These are phyloP conservation scores for Lasius fuliginosus DNA, from an alignment of 2,888 invertebrate species.

Conservation along the genomic window DNA sequence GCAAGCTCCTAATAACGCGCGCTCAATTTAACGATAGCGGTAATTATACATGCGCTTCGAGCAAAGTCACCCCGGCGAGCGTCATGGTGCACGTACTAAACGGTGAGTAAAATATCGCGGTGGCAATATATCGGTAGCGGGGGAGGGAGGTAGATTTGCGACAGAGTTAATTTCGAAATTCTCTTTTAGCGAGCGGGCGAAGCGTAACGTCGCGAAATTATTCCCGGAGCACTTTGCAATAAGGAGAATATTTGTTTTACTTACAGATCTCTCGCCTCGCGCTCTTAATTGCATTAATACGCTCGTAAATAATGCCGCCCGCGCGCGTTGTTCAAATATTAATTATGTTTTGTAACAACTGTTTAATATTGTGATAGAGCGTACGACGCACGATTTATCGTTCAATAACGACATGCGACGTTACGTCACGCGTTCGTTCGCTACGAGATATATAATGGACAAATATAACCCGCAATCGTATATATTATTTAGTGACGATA, in stretches of 20 bases:
- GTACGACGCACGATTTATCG: not conserved
- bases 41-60: slow-evolving; percentile 96
- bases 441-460: not conserved
- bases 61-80: slow-evolving; percentile 89
- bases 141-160: not conserved
- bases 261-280: not conserved
- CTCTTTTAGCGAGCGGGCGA: slow-evolving; percentile 16
- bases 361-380: slow-evolving; percentile 11
- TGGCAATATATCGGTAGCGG: slow-evolving; percentile 20
- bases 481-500: not conserved
- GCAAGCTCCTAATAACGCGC: slow-evolving; percentile 93
- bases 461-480: not conserved
- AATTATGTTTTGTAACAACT: slow-evolving; percentile 19
- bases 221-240: slow-evolving; percentile 36
- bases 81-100: slow-evolving; percentile 83
- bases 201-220: slow-evolving; percentile 48
- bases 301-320: slow-evolving; percentile 15
- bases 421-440: not conserved
- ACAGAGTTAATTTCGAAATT: slow-evolving; percentile 50
- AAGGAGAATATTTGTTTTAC: slow-evolving; percentile 51
- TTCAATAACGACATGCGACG: not conserved
- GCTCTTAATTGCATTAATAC: slow-evolving; percentile 4
- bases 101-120: slow-evolving; percentile 76
- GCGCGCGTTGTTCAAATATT: not conserved
- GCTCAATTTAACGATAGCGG: slow-evolving; percentile 94